Evolutionary conservation across 2,797 vertebrate genomes (phyloP).

Genomic region (Mus caroli): DNA sequence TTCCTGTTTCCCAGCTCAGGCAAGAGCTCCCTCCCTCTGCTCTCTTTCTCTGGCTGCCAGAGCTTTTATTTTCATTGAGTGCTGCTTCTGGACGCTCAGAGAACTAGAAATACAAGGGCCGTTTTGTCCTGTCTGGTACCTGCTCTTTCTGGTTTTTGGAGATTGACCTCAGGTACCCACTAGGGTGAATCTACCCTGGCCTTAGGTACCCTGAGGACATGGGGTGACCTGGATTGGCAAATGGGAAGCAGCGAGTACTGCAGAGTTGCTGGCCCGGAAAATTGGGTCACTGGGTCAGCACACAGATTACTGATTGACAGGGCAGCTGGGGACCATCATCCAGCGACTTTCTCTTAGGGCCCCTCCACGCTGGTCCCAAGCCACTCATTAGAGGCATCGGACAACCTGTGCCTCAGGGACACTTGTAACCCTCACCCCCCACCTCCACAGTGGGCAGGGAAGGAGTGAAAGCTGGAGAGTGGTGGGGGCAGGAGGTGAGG

Average conservation of each 20-base stretch:
- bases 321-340: background rate
- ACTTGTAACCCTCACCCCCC: background rate
- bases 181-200: background rate
- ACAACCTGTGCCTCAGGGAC: background rate
- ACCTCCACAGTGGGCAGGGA: background rate
- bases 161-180: background rate
- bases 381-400: background rate
- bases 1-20: background rate
- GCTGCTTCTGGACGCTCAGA: background rate
- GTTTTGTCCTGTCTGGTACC: background rate
- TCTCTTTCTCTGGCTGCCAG: background rate
- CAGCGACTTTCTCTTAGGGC: background rate
- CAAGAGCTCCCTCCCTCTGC: background rate
- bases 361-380: background rate
- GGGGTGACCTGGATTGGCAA: constrained; percentile 66
- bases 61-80: background rate
- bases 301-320: constrained; percentile 61
- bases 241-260: background rate
- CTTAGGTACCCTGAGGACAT: background rate
- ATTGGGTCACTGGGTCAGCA: constrained; percentile 65
- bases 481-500: too few species aligned
- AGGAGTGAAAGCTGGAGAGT: background rate
- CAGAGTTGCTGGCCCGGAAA: constrained; percentile 65
- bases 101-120: background rate
- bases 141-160: background rate